These are phyloP conservation scores for Centropyge bicolor DNA, from an alignment of 2,797 vertebrate species.

Conservation along the genomic window DNA sequence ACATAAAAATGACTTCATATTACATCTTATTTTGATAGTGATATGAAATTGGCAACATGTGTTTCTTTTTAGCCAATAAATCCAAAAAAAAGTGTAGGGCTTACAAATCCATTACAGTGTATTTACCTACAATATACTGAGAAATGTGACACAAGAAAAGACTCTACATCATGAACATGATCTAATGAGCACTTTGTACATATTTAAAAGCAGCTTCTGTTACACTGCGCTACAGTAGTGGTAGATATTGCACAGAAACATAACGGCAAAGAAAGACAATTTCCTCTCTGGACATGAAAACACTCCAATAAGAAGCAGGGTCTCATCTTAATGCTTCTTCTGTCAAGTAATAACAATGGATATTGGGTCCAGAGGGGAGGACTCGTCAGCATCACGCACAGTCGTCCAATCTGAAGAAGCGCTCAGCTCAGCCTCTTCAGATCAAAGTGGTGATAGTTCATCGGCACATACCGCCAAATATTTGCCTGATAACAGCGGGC, in stretches of 20 bases:
- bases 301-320: slow-evolving; percentile 73
- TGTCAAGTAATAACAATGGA: slow-evolving; percentile 81
- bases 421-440: slow-evolving; percentile 60
- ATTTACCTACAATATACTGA: background rate
- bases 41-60: background rate
- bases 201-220: slow-evolving; percentile 27
- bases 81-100: background rate
- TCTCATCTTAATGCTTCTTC: slow-evolving; percentile 79
- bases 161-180: background rate
- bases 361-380: slow-evolving; percentile 75
- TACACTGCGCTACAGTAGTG: slow-evolving; percentile 6
- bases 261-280: slow-evolving; percentile 69
- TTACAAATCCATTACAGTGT: slow-evolving; percentile 1
- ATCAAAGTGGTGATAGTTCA: slow-evolving; percentile 80
- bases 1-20: background rate
- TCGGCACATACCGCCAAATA: slow-evolving; percentile 74
- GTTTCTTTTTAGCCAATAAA: background rate
- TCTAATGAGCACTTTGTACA: slow-evolving; percentile 3
- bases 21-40: slow-evolving; percentile 8
- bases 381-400: slow-evolving; percentile 75
- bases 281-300: slow-evolving; percentile 77
- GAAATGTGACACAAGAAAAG: background rate
- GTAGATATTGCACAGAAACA: slow-evolving; percentile 30
- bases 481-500: slow-evolving; percentile 75
- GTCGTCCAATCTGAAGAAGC: slow-evolving; percentile 46